A percentile compares a stretch with the other conserved stretches of the same genome.
Conservation (phyloP, 2,797 vertebrate species). For the Clarias fuscus region DNA sequence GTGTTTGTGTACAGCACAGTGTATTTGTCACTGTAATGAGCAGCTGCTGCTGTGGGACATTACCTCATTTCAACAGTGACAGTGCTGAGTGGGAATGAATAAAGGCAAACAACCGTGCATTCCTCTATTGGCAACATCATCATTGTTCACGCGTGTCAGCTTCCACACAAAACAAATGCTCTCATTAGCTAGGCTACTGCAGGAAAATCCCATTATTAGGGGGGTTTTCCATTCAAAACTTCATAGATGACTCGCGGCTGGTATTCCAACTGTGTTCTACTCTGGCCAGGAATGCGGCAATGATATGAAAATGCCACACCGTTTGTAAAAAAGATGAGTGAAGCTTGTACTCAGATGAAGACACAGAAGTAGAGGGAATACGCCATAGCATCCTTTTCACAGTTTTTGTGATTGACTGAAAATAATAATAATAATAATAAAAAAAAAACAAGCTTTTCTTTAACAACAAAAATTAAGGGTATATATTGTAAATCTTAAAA, state of each 20-base stretch:
- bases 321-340: background rate
- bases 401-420: background rate
- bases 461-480: background rate
- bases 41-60: slow-evolving; percentile 25
- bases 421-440: background rate
- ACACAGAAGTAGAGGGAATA: background rate
- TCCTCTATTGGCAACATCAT: slow-evolving; percentile 24
- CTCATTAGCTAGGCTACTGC: slow-evolving; percentile 32
- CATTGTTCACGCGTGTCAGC: slow-evolving; percentile 35
- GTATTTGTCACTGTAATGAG: slow-evolving; percentile 48
- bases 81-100: slow-evolving; percentile 39
- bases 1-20: slow-evolving; percentile 31
- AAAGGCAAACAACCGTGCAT: slow-evolving; percentile 17
- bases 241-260: slow-evolving; percentile 1
- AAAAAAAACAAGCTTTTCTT: background rate
- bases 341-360: background rate
- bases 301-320: background rate
- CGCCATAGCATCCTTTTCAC: background rate
- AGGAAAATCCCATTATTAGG: slow-evolving; percentile 11
- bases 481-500: background rate
- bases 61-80: slow-evolving; percentile 32
- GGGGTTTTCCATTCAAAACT: background rate
- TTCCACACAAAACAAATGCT: slow-evolving; percentile 34
- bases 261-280: background rate
- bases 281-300: background rate